Evolutionary conservation across 2,888 invertebrate genomes (phyloP), one percentile per base, ranked within the genome.

Genomic region (Hypomecis atomaria): DNA sequence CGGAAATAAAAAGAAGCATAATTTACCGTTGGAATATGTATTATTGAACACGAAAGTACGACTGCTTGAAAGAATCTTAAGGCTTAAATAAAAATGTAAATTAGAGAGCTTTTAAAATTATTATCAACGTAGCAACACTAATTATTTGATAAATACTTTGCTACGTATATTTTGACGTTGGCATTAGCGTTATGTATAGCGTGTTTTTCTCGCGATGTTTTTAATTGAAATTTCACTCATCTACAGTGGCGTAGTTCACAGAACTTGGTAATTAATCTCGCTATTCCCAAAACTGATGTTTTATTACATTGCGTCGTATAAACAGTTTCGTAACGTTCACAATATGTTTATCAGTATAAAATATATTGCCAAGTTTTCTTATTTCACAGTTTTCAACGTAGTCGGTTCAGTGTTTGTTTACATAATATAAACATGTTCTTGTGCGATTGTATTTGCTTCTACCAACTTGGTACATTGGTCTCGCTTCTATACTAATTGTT

Each of bases 401-500:
- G 67, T 70, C 65, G 66, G 65, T 70, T 70, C 67, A 66, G 70
- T 65, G 64, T 73, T 64, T 77, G 73, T 75, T 78, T 78, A 76
- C 69, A 67, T 64, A 64, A 70, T 60, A 60, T 59, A 62, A 71
- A 71, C 66, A 70, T 75, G 69, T 76, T 71, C 72, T 71, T 69
- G 65, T 72, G 64, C 70, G 61, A 62, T 53, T 66, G 42, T 66
- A 64, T 58, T 66, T 56, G 49, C 57, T 47, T 61, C 53, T 53
- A 62, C 56, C 60, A 67, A 52, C 38, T 65, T 62, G 50, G 59
- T 53, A 47, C 43, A 52, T 66, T 62, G 58, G 62, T 63, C 40
- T 65, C 53, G 65, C 58, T 65, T 63, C 56, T 59, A 45, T 70
- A 71, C 79, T 87, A 81, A 88, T 86, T 85, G 80, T 87, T 84